phyloP scores from a whole-genome alignment of 2,888 invertebrate species.

The Lasioglossum lativentre region DNA sequence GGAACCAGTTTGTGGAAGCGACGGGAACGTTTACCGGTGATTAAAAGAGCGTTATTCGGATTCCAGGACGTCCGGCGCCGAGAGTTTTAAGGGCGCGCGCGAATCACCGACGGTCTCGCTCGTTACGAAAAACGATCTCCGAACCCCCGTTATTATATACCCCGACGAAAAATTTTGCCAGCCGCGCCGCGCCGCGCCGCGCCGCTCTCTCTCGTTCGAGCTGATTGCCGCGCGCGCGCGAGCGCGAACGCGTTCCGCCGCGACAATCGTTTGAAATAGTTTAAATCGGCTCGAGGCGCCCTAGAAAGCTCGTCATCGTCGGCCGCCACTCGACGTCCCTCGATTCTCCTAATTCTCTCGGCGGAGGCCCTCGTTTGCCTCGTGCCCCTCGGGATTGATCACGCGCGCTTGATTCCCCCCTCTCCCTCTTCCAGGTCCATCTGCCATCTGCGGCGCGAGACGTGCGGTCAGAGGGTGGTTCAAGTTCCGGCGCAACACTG shows the following conservation, averaged over 20 bases:
- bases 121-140: conserved; percentile 10
- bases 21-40: conserved; percentile 94
- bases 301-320: background rate
- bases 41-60: conserved; percentile 73
- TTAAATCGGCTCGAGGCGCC: background rate
- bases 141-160: background rate
- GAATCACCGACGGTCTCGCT: conserved; percentile 21
- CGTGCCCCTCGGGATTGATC: conserved; percentile 9
- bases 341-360: background rate
- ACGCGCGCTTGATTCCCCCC: background rate
- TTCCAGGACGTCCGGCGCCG: conserved; percentile 54
- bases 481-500: conserved; percentile 93
- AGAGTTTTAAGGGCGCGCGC: conserved; percentile 49
- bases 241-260: background rate
- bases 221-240: background rate
- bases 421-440: conserved; percentile 87
- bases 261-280: background rate
- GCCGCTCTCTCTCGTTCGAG: background rate
- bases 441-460: conserved; percentile 93
- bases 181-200: no score
- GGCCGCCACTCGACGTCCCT: background rate
- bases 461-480: conserved; percentile 95
- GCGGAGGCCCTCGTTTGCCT: background rate
- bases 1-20: conserved; percentile 94
- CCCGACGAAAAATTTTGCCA: background rate